Conservation (phyloP, 2,113 vertebrate genomes). For the Ctenomys sociabilis region DNA sequence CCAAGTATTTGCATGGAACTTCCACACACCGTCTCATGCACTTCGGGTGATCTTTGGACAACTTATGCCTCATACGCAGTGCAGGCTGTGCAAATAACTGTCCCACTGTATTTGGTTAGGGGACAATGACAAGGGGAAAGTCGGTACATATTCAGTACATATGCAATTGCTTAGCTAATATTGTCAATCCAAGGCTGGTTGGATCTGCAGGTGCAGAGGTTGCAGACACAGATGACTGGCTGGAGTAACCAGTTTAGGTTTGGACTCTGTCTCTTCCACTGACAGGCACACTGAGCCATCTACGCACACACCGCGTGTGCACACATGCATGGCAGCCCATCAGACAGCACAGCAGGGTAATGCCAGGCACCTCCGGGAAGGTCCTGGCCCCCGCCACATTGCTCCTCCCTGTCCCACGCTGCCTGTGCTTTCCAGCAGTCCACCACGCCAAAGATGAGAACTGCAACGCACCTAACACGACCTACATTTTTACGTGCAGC, state of each 20-base stretch:
- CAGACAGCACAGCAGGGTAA: no score
- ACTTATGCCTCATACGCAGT: not conserved
- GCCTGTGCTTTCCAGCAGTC: not conserved
- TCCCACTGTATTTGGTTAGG: not conserved
- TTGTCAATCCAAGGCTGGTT: not conserved
- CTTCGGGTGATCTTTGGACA: no score
- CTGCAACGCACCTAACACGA: not conserved
- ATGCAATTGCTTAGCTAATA: not conserved
- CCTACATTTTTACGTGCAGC: not conserved
- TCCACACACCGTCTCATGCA: not conserved
- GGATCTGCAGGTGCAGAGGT: not conserved
- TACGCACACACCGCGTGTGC: fast-evolving
- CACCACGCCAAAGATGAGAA: constrained; percentile 24
- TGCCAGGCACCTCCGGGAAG: constrained; percentile 23
- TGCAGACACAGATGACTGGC: not conserved
- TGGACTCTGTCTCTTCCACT: not conserved
- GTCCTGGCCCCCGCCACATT: constrained; percentile 57
- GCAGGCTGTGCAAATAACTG: not conserved
- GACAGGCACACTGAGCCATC: not conserved
- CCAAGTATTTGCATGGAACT: no score
- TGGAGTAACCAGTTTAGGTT: not conserved
- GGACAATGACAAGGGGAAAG: not conserved
- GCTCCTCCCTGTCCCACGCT: not conserved
- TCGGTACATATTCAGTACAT: no score
- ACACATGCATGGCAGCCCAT: not conserved